Percentiles rank a stretch among this genome's conserved stretches.
Conservation (phyloP, 2,113 vertebrate species). For the Anoplopoma fimbria region DNA sequence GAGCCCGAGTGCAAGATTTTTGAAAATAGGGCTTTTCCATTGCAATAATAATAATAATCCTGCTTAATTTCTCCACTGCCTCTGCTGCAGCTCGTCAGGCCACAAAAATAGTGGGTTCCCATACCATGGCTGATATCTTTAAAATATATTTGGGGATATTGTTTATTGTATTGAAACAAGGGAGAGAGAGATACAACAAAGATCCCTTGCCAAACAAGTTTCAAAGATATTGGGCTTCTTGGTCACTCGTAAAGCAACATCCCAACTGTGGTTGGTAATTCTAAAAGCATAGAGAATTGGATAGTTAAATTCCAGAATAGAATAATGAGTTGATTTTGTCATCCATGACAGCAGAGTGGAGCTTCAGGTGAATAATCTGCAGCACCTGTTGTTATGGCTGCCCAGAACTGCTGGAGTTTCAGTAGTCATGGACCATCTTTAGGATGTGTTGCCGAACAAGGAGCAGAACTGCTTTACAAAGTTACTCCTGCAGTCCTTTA, state of each 20-base stretch:
- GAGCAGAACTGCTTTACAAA: not conserved
- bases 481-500: not conserved
- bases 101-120: not conserved
- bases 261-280: not conserved
- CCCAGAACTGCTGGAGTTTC: not conserved
- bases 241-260: not conserved
- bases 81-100: too few relatives aligned
- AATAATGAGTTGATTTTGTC: not conserved
- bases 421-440: not conserved
- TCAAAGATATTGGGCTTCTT: not conserved
- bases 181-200: not conserved
- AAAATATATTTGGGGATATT: not conserved
- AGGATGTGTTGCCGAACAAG: slow-evolving; percentile 1
- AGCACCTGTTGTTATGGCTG: slow-evolving; percentile 5
- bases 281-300: not conserved
- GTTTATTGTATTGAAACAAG: not conserved
- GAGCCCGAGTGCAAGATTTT: too few relatives aligned
- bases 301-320: not conserved
- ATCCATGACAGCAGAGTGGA: not conserved
- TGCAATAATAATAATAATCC: too few relatives aligned
- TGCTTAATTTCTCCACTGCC: not conserved
- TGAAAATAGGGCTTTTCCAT: too few relatives aligned
- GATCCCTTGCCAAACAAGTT: not conserved
- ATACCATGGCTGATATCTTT: not conserved
- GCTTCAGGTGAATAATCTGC: slow-evolving; percentile 6